A percentile compares a stretch with the other conserved stretches of the same genome.
phyloP scores from a whole-genome alignment of 2,888 invertebrate species.

The Lasius platythorax region DNA sequence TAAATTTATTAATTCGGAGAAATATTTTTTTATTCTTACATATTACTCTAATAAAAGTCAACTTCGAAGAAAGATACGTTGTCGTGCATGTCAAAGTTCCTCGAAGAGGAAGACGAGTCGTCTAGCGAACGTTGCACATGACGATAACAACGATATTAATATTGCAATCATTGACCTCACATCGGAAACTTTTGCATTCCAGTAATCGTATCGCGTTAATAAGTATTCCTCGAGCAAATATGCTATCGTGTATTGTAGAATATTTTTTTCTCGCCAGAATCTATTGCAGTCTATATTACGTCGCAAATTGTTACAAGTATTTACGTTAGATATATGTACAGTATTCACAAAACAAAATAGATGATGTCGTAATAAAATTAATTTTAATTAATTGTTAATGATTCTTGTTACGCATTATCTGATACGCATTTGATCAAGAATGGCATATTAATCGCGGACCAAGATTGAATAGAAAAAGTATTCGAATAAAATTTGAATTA shows the following conservation, averaged over 20 bases:
- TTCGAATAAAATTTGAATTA: neutral
- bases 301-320: neutral
- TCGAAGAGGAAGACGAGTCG: neutral
- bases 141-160: neutral
- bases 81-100: constrained; percentile 15
- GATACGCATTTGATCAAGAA: neutral
- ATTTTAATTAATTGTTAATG: neutral
- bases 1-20: neutral
- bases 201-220: neutral
- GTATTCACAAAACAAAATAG: neutral
- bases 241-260: neutral
- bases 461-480: neutral
- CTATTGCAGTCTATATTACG: neutral
- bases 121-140: neutral
- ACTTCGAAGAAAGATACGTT: constrained; percentile 4
- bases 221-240: neutral
- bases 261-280: neutral
- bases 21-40: neutral
- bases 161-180: constrained; percentile 11
- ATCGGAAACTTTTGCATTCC: constrained; percentile 7
- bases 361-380: neutral
- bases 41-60: neutral
- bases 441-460: neutral
- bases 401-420: neutral
- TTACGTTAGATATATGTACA: neutral